Evolutionary conservation across 2,797 vertebrate species (phyloP).

Genomic region (Pseudomugil gertrudae): DNA sequence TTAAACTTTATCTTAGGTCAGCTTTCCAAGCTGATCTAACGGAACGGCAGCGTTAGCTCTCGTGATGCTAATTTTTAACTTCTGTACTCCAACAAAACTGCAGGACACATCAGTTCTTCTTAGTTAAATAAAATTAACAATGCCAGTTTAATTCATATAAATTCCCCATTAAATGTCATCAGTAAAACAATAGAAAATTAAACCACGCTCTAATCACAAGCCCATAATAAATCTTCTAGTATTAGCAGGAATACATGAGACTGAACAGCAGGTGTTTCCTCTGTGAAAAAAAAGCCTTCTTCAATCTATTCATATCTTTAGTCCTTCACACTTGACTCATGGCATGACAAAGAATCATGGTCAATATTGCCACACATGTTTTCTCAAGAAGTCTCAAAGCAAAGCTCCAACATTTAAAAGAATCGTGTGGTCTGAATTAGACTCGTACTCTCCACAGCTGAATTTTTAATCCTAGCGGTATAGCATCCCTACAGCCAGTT

Average conservation of each 20-base stretch:
- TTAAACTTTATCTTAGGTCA: background rate
- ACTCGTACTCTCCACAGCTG: background rate
- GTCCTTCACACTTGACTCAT: slow-evolving; percentile 52
- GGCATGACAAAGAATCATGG: slow-evolving; percentile 10
- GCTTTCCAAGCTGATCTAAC: background rate
- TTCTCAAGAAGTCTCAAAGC: slow-evolving; percentile 42
- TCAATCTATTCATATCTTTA: slow-evolving; percentile 35
- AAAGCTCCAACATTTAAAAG: background rate
- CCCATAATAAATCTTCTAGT: slow-evolving; percentile 3
- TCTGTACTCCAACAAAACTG: background rate
- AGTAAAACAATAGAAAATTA: slow-evolving; percentile 1
- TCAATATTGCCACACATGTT: slow-evolving; percentile 36
- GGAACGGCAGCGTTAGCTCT: background rate
- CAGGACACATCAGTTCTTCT: background rate
- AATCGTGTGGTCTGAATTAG: slow-evolving; percentile 12
- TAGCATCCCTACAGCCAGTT: background rate
- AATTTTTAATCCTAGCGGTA: background rate
- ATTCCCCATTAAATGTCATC: background rate
- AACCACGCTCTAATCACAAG: background rate
- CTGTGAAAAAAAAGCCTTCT: slow-evolving; percentile 35
- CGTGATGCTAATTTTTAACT: background rate
- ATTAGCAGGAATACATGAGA: background rate
- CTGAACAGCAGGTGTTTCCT: slow-evolving; percentile 1
- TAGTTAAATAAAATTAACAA: background rate
- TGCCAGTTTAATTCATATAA: background rate